Percentiles rank a stretch among this genome's conserved stretches.
phyloP scores from a whole-genome alignment of 2,888 invertebrate species.

The Psylliodes chrysocephalus region DNA sequence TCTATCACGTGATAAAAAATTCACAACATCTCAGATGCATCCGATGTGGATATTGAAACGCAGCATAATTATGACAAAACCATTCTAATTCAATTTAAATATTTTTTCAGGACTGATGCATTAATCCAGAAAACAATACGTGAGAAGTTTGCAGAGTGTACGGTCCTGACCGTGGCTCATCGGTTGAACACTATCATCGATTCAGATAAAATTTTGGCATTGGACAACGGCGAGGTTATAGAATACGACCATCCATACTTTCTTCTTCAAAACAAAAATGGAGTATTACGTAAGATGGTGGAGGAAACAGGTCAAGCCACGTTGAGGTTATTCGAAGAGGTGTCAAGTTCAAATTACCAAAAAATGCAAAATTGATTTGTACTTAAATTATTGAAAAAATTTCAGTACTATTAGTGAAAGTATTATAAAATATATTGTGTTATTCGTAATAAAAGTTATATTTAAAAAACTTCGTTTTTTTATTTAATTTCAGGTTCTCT shows the following conservation, averaged over 20 bases:
- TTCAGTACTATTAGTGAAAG: too few relatives aligned
- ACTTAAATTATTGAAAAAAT: too few relatives aligned
- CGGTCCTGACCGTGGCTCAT: slow-evolving; percentile 3
- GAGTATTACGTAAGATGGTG: slow-evolving; percentile 71
- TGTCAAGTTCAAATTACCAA: slow-evolving; percentile 8
- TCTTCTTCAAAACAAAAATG: slow-evolving; percentile 67
- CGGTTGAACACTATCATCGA: slow-evolving; percentile 5
- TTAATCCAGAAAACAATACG: slow-evolving; percentile 4
- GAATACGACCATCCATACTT: slow-evolving; percentile 80
- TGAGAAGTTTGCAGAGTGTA: slow-evolving; percentile 4
- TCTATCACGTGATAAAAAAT: too few relatives aligned
- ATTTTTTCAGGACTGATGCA: slow-evolving; percentile 5
- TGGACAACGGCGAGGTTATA: slow-evolving; percentile 79
- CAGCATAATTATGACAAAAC: too few relatives aligned
- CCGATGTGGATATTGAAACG: too few relatives aligned
- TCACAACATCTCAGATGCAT: too few relatives aligned
- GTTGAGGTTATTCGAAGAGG: slow-evolving; percentile 4
- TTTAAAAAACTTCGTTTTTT: too few relatives aligned
- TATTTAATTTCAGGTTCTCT: too few relatives aligned
- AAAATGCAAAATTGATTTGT: neutral
- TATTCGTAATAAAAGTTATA: too few relatives aligned
- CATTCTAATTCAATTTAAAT: too few relatives aligned
- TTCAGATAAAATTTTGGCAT: slow-evolving; percentile 72
- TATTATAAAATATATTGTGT: too few relatives aligned
- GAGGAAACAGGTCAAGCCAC: slow-evolving; percentile 71